Conservation (phyloP, 2,888 invertebrate species). For the Steinernema carpocapsae region DNA sequence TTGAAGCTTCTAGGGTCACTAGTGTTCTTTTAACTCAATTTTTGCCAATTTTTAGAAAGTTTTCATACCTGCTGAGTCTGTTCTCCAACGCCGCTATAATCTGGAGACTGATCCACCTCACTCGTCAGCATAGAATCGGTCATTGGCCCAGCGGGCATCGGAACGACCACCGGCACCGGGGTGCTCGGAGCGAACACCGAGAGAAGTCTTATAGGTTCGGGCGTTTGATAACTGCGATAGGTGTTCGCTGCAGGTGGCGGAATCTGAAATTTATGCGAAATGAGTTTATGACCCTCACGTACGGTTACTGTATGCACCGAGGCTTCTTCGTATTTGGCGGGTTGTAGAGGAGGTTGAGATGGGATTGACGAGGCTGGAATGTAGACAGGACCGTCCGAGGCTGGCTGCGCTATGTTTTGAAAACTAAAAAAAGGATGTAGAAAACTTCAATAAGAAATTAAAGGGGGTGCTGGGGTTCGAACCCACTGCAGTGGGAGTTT, state of each 20-base stretch:
- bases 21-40: too few species aligned
- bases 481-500: too few species aligned
- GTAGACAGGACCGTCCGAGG: constrained; percentile 35
- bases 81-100: not conserved
- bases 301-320: constrained; percentile 28
- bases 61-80: not conserved
- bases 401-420: not conserved
- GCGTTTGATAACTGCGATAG: not conserved
- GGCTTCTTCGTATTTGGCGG: constrained; percentile 19
- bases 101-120: constrained; percentile 21
- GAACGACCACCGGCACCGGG: not conserved
- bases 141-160: not conserved
- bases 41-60: not conserved
- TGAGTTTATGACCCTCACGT: not conserved
- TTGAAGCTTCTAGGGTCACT: too few species aligned
- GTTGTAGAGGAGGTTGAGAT: constrained; percentile 3
- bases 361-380: constrained; percentile 33
- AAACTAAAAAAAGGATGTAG: not conserved
- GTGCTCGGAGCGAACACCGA: constrained; percentile 23
- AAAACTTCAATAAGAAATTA: not conserved
- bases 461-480: too few species aligned
- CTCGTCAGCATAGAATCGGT: constrained; percentile 16
- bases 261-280: not conserved
- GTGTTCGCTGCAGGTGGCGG: not conserved
- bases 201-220: not conserved